phyloP scores from a whole-genome alignment of 2,113 vertebrate species.

The Stercorarius parasiticus region DNA sequence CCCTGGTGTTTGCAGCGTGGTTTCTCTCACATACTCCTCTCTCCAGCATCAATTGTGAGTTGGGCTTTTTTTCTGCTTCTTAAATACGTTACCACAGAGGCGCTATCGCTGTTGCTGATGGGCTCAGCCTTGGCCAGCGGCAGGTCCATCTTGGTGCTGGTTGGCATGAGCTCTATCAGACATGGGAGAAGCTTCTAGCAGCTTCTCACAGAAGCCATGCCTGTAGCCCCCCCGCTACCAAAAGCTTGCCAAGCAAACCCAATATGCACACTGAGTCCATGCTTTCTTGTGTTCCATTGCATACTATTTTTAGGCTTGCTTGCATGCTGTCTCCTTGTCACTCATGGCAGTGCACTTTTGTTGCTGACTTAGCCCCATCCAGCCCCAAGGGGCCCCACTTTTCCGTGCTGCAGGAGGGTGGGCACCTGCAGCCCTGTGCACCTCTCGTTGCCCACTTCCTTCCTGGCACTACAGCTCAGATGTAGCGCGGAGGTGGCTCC shows the following conservation, averaged over 20 bases:
- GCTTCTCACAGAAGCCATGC: neutral
- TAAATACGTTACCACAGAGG: neutral
- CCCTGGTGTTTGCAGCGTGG: too few relatives aligned
- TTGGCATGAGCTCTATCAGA: neutral
- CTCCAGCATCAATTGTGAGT: too few relatives aligned
- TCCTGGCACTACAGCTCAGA: rapidly evolving
- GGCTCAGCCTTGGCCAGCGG: neutral
- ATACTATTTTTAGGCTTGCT: neutral
- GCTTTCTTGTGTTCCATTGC: neutral
- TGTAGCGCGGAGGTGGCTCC: rapidly evolving
- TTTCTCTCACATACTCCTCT: too few relatives aligned
- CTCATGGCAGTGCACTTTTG: rapidly evolving
- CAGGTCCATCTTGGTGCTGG: neutral
- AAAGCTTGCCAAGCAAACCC: neutral
- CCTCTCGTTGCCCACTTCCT: neutral
- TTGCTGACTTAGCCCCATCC: too few relatives aligned
- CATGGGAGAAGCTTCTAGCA: neutral
- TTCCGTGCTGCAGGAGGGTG: neutral
- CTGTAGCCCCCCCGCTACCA: neutral
- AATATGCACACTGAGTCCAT: rapidly evolving
- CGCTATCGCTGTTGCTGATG: neutral
- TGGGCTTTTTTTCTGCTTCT: too few relatives aligned
- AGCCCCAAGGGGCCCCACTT: neutral
- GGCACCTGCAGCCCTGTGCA: neutral
- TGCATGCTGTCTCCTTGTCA: too few relatives aligned